These are phyloP conservation scores for Forbesichthys papilliferus DNA, from an alignment of 2,113 vertebrate species.

Conservation along the genomic window DNA sequence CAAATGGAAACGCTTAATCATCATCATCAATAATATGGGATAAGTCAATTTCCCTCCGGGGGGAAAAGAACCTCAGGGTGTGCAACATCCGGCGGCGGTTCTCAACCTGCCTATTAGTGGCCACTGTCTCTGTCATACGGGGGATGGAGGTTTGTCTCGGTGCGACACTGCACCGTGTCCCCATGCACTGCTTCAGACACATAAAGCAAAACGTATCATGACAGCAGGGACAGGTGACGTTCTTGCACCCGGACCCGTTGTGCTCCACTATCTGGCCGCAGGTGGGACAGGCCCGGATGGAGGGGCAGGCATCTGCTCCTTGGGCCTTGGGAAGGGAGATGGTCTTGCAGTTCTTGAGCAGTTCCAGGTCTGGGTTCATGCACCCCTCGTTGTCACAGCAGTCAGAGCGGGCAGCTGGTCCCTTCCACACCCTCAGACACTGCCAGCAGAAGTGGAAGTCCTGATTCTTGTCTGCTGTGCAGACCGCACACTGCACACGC, in stretches of 20 bases:
- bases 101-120: too few relatives aligned
- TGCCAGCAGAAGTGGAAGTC: constrained; percentile 70
- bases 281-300: constrained; percentile 74
- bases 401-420: constrained; percentile 59
- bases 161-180: constrained; percentile 54
- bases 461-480: constrained; percentile 23
- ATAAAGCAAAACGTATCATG: constrained; percentile 76
- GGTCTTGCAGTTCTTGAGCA: constrained; percentile 55
- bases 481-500: constrained; percentile 64
- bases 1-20: too few relatives aligned
- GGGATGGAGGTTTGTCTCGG: constrained; percentile 69
- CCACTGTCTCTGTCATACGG: constrained; percentile 50
- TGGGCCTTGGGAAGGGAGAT: constrained; percentile 13
- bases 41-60: too few relatives aligned
- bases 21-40: too few relatives aligned
- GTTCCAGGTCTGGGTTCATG: constrained; percentile 49
- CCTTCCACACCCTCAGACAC: constrained; percentile 72
- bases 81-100: too few relatives aligned
- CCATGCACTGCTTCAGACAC: constrained; percentile 70
- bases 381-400: constrained; percentile 67
- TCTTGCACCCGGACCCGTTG: constrained; percentile 72
- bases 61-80: too few relatives aligned
- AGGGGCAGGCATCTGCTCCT: constrained; percentile 48
- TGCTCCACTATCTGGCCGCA: constrained; percentile 72
- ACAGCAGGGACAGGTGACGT: constrained; percentile 74